Evolutionary conservation across 2,797 vertebrate genomes (phyloP).

Genomic region (Lepus oiostolus): DNA sequence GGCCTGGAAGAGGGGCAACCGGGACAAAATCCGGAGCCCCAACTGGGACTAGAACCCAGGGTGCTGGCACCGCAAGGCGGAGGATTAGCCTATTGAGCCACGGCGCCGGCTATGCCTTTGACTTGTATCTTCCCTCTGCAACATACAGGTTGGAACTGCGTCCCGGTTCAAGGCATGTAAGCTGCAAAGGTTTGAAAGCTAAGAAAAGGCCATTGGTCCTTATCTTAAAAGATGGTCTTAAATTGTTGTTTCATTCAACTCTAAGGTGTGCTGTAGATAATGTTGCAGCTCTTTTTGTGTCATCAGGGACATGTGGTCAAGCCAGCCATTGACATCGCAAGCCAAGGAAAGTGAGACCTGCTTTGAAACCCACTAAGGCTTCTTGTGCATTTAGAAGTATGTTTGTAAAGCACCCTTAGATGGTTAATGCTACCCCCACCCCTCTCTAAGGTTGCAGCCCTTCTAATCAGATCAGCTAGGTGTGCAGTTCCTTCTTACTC

Average conservation of each 20-base stretch:
- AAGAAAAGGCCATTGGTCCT: conserved; percentile 7
- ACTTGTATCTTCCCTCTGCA: conserved; percentile 43
- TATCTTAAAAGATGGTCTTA: not conserved
- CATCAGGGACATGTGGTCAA: not conserved
- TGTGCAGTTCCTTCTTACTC: not conserved
- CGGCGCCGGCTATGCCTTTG: not conserved
- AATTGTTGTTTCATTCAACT: not conserved
- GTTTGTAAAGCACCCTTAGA: not conserved
- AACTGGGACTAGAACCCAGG: no score
- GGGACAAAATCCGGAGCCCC: no score
- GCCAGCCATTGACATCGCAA: no score
- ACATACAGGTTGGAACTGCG: conserved; percentile 50
- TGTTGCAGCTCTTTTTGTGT: not conserved
- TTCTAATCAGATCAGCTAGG: not conserved
- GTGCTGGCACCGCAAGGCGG: no score
- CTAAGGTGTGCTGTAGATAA: not conserved
- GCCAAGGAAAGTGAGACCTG: not conserved
- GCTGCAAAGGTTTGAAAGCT: conserved; percentile 23
- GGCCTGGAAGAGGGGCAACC: no score
- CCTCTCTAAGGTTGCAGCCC: not conserved
- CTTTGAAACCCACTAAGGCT: not conserved
- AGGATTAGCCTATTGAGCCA: no score
- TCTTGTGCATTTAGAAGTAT: not conserved
- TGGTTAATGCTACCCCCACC: not conserved
- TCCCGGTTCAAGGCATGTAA: not conserved